Base-by-base conservation (phyloP, 2,888 invertebrate species). In the Tiphia femorata region DNA sequence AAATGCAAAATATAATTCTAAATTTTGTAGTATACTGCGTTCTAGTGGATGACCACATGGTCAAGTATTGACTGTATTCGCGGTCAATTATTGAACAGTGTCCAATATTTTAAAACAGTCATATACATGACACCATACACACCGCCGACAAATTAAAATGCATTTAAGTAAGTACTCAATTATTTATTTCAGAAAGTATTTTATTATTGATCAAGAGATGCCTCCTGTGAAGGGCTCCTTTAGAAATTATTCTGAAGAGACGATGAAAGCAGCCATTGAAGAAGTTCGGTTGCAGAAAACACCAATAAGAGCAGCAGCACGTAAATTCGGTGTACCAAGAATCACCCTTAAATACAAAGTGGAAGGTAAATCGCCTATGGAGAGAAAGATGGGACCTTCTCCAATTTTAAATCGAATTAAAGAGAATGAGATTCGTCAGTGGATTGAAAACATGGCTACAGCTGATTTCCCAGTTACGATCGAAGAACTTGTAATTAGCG, bases 391-490 rank as follows among this genome's bases (percentile, higher is more conserved):
- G 58, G 72, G 70, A n/a, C 61, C 33, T n/a, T 14, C 33, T 33
- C 14, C 33, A 12, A n/a, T n/a, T n/a, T 33, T 12, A 33, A 33
- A 1, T 68, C 44, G 53, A 40, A 46, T 29, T 19, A 67, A 61
- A 41, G 58, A 62, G 41, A 49, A 47, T 4, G 40, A 62, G 27
- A 49, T 70, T 6, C 46, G 56, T 19, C n/a, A 47, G 17, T 78
- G 75, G 75, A 64, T 77, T 30, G 29, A 66, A 7, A 55, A 67
- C 19, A 61, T 72, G 47, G 67, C 67, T 27, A 66, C 74, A 29
- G 52, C 65, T 29, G 78, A 75, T 21, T 75, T 78, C 60, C 78
- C 75, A 25, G 54, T 77, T 1, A 72, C 70, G 5, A 75, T 73
- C 62, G 60, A 67, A 1, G 67, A 77, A 52, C 58, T 78, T 16